phyloP scores from a whole-genome alignment of 2,888 invertebrate genomes.

The Malacosoma neustria region DNA sequence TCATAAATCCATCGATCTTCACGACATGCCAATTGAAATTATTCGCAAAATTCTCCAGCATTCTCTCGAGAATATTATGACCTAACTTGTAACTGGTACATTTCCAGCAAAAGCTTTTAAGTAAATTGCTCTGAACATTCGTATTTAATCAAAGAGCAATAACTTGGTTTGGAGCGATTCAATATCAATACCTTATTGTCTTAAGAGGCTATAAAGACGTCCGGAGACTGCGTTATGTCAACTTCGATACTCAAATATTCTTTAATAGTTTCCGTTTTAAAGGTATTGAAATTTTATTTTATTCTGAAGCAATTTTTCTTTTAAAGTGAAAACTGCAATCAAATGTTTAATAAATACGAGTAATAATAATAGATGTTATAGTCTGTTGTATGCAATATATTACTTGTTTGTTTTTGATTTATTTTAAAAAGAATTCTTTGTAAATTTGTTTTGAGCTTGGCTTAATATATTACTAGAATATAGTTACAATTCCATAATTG shows the following conservation, averaged over 20 bases:
- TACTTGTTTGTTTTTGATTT: too few species aligned
- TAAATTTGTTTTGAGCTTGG: too few species aligned
- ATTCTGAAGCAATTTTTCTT: too few species aligned
- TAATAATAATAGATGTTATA: too few species aligned
- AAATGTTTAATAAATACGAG: too few species aligned
- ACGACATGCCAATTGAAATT: neutral
- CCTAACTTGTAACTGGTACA: neutral
- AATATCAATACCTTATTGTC: neutral
- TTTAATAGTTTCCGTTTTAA: neutral
- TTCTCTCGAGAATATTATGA: neutral
- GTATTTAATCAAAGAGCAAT: slow-evolving; percentile 17
- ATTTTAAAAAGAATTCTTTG: too few species aligned
- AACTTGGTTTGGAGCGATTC: slow-evolving; percentile 6
- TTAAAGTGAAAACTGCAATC: too few species aligned
- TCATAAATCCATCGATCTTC: neutral
- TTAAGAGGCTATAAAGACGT: neutral
- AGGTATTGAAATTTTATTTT: neutral
- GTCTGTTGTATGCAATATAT: too few species aligned
- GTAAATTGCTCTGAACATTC: slow-evolving; percentile 5
- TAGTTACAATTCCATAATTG: too few species aligned
- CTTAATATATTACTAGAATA: too few species aligned
- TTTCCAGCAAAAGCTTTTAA: slow-evolving; percentile 2
- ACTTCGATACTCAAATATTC: neutral
- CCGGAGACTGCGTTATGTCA: neutral
- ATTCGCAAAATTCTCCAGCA: neutral